These are phyloP conservation scores for Diabrotica balteata DNA, from an alignment of 2,888 invertebrate species.

Conservation along the genomic window DNA sequence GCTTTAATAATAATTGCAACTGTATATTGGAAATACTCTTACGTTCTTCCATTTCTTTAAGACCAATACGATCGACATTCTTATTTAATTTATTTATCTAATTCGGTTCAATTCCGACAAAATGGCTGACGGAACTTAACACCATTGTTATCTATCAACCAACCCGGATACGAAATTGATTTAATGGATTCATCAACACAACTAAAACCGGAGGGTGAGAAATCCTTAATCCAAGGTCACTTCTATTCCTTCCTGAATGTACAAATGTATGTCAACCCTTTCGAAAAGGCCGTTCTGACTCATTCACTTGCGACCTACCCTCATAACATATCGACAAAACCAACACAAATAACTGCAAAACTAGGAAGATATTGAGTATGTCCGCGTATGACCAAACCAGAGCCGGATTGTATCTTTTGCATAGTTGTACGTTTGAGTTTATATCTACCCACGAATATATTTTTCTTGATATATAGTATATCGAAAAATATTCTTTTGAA, in stretches of 20 bases:
- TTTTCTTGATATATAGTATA: too few relatives aligned
- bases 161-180: slow-evolving; percentile 4
- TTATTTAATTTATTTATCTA: too few relatives aligned
- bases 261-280: slow-evolving; percentile 54
- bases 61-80: too few relatives aligned
- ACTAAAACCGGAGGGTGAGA: slow-evolving; percentile 12
- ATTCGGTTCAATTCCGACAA: not conserved
- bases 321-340: slow-evolving; percentile 30
- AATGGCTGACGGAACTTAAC: slow-evolving; percentile 1
- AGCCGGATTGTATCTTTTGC: not conserved
- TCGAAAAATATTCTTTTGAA: too few relatives aligned
- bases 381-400: slow-evolving; percentile 16
- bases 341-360: slow-evolving; percentile 47
- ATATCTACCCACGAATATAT: too few relatives aligned
- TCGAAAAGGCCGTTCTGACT: slow-evolving; percentile 44
- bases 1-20: not conserved
- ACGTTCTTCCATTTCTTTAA: not conserved
- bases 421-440: too few relatives aligned
- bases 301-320: slow-evolving; percentile 48
- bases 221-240: slow-evolving; percentile 18
- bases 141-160: slow-evolving; percentile 1
- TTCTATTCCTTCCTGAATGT: slow-evolving; percentile 37
- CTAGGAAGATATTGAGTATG: slow-evolving; percentile 49
- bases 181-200: slow-evolving; percentile 6
- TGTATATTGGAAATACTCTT: not conserved